phyloP scores from a whole-genome alignment of 2,888 invertebrate genomes.

The Cephus spinipes region DNA sequence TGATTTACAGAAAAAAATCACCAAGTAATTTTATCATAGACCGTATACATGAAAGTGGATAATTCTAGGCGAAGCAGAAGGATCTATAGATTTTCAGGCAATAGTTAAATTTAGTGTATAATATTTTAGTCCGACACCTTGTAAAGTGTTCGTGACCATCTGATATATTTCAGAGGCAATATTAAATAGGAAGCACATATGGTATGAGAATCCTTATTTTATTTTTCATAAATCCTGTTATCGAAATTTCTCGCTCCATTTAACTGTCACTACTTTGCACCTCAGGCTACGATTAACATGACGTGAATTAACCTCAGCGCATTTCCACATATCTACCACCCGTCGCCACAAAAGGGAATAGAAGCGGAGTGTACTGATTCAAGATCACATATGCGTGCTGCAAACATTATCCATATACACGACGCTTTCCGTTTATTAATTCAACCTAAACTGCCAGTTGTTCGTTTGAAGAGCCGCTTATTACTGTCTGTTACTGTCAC shows the following conservation, averaged over 20 bases:
- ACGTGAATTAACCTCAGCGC: conserved; percentile 34
- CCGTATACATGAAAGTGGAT: neutral
- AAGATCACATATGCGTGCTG: neutral
- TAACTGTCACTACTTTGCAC: conserved; percentile 37
- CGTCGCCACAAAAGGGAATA: conserved; percentile 28
- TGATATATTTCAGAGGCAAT: neutral
- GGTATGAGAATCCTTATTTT: neutral
- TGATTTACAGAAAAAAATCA: no score
- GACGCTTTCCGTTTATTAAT: neutral
- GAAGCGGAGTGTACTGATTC: neutral
- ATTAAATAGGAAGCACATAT: neutral
- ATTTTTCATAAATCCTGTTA: conserved; percentile 31
- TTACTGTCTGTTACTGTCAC: neutral
- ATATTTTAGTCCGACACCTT: neutral
- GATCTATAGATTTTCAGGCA: neutral
- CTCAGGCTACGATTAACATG: conserved; percentile 28
- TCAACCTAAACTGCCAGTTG: neutral
- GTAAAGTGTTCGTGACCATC: neutral
- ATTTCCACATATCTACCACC: conserved; percentile 34
- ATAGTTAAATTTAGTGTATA: neutral
- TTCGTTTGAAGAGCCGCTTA: neutral
- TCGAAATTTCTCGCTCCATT: conserved; percentile 31
- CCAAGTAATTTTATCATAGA: neutral
- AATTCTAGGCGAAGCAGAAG: neutral
- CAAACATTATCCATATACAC: neutral